A percentile compares a stretch with the other conserved stretches of the same genome.
Evolutionary conservation across 2,113 vertebrate genomes (phyloP).

Genomic region (Mormoops blainvillei): DNA sequence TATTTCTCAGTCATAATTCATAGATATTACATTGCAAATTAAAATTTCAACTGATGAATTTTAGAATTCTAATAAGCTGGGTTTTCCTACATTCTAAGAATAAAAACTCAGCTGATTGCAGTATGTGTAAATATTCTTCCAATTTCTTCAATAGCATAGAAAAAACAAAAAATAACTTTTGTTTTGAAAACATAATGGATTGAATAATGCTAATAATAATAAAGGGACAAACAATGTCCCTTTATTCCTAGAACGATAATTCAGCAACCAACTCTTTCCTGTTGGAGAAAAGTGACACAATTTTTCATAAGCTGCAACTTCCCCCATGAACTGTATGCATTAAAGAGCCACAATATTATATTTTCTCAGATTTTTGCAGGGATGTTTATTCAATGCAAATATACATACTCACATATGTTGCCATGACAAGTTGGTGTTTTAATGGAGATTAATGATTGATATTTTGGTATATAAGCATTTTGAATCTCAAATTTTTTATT

Average conservation of each 20-base stretch:
- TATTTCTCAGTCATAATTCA: background rate
- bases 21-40: background rate
- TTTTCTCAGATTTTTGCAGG: background rate
- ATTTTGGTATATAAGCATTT: background rate
- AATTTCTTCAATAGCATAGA: slow-evolving; percentile 3
- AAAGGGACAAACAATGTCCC: background rate
- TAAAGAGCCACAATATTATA: background rate
- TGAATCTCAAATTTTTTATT: background rate
- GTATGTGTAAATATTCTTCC: background rate
- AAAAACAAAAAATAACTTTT: background rate
- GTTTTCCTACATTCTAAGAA: background rate
- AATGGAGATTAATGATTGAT: background rate
- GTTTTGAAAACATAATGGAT: background rate
- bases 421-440: background rate
- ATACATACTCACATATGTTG: background rate
- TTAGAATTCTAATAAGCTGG: background rate
- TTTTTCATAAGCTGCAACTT: background rate
- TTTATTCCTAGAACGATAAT: background rate
- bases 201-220: background rate
- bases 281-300: background rate
- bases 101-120: background rate
- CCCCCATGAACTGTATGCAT: background rate
- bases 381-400: background rate
- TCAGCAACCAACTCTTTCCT: background rate
- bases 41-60: slow-evolving; percentile 36